phyloP scores from a whole-genome alignment of 1,140 invertebrate species.

The Argopecten irradians region DNA sequence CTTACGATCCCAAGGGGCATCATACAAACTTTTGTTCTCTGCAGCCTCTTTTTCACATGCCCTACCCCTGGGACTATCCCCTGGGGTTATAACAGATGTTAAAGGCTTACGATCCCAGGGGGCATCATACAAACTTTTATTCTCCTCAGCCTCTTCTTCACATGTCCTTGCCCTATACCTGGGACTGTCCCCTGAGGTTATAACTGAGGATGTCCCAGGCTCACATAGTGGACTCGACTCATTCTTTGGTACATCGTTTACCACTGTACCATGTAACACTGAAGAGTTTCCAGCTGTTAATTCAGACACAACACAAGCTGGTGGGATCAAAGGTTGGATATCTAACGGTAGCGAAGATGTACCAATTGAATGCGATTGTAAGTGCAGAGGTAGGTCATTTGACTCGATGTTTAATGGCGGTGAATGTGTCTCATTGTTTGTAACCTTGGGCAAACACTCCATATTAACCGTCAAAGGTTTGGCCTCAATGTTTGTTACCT shows the following conservation, averaged over 20 bases:
- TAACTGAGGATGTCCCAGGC: neutral
- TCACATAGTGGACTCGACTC: neutral
- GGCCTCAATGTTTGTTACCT: neutral
- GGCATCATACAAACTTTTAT: too few species aligned
- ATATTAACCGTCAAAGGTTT: too few species aligned
- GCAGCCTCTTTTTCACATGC: too few species aligned
- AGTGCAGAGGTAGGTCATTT: neutral
- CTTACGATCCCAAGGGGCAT: too few species aligned
- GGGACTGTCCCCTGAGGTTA: neutral
- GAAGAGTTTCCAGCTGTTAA: neutral
- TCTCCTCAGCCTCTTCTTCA: neutral
- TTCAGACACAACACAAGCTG: neutral
- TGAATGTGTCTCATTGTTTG: neutral
- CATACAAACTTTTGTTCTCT: too few species aligned
- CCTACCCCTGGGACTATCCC: too few species aligned
- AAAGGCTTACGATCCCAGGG: too few species aligned
- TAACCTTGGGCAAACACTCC: too few species aligned
- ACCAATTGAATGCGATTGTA: neutral
- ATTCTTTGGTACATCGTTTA: neutral
- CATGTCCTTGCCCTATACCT: neutral
- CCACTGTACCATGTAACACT: neutral
- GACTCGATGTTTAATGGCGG: neutral
- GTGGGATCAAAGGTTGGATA: neutral
- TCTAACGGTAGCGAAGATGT: neutral
- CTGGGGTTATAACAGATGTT: too few species aligned